Evolutionary conservation across 1,140 invertebrate species (phyloP), one percentile per base, ranked within the genome.

Genomic region (Macrobrachium rosenbergii): DNA sequence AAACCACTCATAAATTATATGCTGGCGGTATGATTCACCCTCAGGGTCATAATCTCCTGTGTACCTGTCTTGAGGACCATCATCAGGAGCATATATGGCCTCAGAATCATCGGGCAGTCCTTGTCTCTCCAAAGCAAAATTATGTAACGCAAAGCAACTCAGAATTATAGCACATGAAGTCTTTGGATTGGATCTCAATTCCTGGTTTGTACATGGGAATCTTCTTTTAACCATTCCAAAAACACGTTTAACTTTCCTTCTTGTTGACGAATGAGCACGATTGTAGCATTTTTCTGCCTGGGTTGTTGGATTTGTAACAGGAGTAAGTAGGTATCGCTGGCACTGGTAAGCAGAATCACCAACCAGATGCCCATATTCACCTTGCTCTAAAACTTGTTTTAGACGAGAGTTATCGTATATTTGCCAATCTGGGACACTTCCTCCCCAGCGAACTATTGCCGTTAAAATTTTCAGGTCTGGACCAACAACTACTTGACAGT

Each of bases 1-100:
- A 79, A 87, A 87, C 85, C 85, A 87, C 28, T 81, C 85, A 81
- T 87, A 73, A 63, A 87, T 81, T 28, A 87, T 82, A 58, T 87
- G 85, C 16, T 82, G 85, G 21, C 85, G 67, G 37, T 87, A 87
- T 7, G 85, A 87, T 73, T 87, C 85, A 16, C 85, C 85, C 59
- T 87, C 85, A 45, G 85, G 69, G 72, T 87, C 85, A 82, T 75
- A 73, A 8, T 87, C 85, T 45, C 85, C 85, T 28, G 64, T 45
- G 67, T 77, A 87, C 37, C 67, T 87, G 11, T 87, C 85, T 23
- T 87, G 85, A 21, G 85, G 85, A 21, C 69, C 37, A 19, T 81
- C 85, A 76, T 87, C 85, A 64, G 67, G 78, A 43, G 85, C 78
- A 37, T 64, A 76, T 14, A 60, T 14, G 5, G 63, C 77, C 28